Evolutionary conservation across 2,113 vertebrate genomes (phyloP).

Genomic region (Cyphomyrus plagiostoma): DNA sequence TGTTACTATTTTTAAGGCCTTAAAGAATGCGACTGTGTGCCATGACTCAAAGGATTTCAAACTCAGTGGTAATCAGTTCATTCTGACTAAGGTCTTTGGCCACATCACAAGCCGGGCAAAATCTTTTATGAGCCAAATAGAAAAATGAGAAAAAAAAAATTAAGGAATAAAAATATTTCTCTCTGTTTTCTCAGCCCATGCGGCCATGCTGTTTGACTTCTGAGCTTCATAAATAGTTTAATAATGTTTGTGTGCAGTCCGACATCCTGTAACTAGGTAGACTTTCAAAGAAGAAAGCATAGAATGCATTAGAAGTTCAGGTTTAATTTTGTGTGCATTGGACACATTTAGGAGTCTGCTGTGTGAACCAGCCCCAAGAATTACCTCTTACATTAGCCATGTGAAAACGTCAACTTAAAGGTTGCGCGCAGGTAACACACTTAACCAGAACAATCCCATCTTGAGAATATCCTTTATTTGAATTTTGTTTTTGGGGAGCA

Average conservation of each 20-base stretch:
- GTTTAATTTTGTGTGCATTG: neutral
- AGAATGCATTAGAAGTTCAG: neutral
- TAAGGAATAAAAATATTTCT: conserved; percentile 47
- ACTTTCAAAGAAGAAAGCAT: neutral
- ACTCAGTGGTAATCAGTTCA: conserved; percentile 66
- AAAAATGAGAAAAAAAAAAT: conserved; percentile 38
- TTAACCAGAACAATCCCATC: neutral
- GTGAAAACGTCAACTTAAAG: neutral
- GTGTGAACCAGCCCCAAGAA: neutral
- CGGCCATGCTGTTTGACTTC: conserved; percentile 26
- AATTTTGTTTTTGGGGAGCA: neutral
- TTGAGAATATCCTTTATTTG: neutral
- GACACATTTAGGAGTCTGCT: neutral
- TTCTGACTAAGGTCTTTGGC: conserved; percentile 59
- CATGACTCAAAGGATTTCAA: conserved; percentile 61
- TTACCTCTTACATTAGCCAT: neutral
- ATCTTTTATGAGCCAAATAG: conserved; percentile 53
- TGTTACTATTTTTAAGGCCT: conserved; percentile 67
- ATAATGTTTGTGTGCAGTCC: conserved; percentile 26
- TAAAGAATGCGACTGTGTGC: conserved; percentile 61
- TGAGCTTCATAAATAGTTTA: conserved; percentile 27
- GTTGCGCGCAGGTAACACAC: neutral
- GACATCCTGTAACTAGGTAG: neutral
- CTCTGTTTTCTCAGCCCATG: conserved; percentile 34
- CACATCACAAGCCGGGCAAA: conserved; percentile 61